Conservation (phyloP, 2,888 invertebrate species). For the Amphimallon solstitiale region DNA sequence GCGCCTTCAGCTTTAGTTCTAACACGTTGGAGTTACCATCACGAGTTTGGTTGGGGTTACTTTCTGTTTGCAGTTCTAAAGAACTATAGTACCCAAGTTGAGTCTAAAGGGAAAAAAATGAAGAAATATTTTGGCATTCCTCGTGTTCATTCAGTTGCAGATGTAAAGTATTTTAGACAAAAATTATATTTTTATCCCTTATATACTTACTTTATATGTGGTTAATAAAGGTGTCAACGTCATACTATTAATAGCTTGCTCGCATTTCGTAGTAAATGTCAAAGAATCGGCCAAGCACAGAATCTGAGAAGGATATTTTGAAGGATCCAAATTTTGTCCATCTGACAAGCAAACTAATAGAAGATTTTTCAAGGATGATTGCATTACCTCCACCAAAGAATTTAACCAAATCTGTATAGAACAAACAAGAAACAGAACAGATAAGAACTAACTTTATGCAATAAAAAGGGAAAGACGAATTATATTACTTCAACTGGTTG, state of each 20-base stretch:
- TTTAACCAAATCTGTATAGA: slow-evolving; percentile 76
- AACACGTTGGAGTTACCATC: slow-evolving; percentile 50
- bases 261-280: slow-evolving; percentile 84
- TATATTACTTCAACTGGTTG: slow-evolving; percentile 78
- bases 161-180: no score
- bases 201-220: slow-evolving; percentile 65
- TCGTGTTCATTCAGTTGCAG: no score
- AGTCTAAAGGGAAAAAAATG: slow-evolving; percentile 54
- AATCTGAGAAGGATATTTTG: slow-evolving; percentile 79
- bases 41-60: slow-evolving; percentile 45
- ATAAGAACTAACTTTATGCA: no score
- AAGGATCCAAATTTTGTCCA: slow-evolving; percentile 69
- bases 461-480: not conserved
- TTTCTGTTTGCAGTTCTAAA: slow-evolving; percentile 57
- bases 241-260: slow-evolving; percentile 79
- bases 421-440: not conserved
- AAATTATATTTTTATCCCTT: no score
- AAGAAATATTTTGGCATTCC: no score
- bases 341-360: slow-evolving; percentile 68
- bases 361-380: slow-evolving; percentile 76
- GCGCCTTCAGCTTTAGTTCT: slow-evolving; percentile 87
- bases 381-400: slow-evolving; percentile 85
- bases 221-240: slow-evolving; percentile 67
- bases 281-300: slow-evolving; percentile 87
- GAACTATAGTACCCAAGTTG: slow-evolving; percentile 66